Conservation (phyloP, 2,888 invertebrate genomes). For the Sympetrum striolatum region DNA sequence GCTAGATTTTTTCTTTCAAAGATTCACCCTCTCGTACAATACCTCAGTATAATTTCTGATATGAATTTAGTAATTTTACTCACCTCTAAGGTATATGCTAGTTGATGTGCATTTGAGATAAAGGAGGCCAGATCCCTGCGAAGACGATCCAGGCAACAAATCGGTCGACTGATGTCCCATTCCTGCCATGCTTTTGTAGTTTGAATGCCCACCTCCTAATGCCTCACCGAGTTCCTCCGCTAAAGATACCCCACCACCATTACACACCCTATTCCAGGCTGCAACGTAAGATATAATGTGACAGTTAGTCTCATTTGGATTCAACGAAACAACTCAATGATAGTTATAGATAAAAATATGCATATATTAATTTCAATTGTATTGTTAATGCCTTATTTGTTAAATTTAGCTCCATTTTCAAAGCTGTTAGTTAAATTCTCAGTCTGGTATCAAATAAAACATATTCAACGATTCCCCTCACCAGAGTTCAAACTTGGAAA, state of each 20-base stretch:
- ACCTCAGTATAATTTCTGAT: too few relatives aligned
- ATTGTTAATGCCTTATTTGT: not conserved
- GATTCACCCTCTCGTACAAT: too few relatives aligned
- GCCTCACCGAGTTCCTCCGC: constrained; percentile 71
- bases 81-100: constrained; percentile 16
- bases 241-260: constrained; percentile 61
- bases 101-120: constrained; percentile 24
- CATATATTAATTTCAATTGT: not conserved
- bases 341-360: too few relatives aligned
- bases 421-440: not conserved
- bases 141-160: not conserved
- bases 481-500: too few relatives aligned
- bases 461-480: too few relatives aligned
- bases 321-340: not conserved
- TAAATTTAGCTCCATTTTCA: not conserved
- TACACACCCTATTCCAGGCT: constrained; percentile 25
- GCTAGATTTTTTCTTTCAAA: too few relatives aligned
- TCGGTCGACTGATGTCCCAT: constrained; percentile 3
- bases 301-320: not conserved
- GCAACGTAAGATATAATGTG: not conserved
- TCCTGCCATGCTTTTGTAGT: constrained; percentile 35
- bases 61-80: not conserved
- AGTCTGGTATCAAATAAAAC: too few relatives aligned
- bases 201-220: constrained; percentile 18
- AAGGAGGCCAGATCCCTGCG: constrained; percentile 58